Base-by-base conservation (phyloP, 2,113 vertebrate species). In the Indicator indicator region DNA sequence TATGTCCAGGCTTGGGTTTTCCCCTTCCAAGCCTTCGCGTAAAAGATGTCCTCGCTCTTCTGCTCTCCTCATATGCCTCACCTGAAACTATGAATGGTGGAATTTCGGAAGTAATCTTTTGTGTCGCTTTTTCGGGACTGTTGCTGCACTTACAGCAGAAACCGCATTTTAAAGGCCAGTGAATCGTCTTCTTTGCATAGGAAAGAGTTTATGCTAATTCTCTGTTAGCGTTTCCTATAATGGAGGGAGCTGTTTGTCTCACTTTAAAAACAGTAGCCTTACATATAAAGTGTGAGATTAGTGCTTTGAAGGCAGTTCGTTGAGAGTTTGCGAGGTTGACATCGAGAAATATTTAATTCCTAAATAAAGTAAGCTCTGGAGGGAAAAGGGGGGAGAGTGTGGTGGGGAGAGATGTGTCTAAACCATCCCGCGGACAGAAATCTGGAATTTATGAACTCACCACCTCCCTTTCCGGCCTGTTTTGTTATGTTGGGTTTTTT, bases 371-470 rank as follows among this genome's bases (percentile, higher is more conserved):
- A 69, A 81, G 69, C 10, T 42, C 26, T 46, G 32, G 16, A 63
- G 16, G 8, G 16, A 16, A n/a, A 32, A 11, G 19, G 23, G 33
- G 16, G 44, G 32, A 12, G 16, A 17, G 11, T 16, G 20, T 21
- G 67, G 68, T 6, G 19, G 6, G 6, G 12, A 80, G n/a, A 80
- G 30, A n/a, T 63, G 20, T 24, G 16, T 67, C 36, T 82, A 71
- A 88, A 75, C 21, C 46, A 23, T 68, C 27, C 54, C 7, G 16
- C 8, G 24, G 18, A 50, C 62, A 59, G 42, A 82, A 75, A 15
- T 77, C 70, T 74, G n/a, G 74, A 87, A 70, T 87, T 89, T 75
- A 55, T 78, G 87, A 85, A 59, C 75, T 78, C 67, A 89, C 70
- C 78, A 27, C 46, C 62, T 88, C 78, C 21, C 54, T 78, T 70